These are phyloP conservation scores for Pristionchus japonicus DNA, from an alignment of 2,888 invertebrate species.

Conservation along the genomic window DNA sequence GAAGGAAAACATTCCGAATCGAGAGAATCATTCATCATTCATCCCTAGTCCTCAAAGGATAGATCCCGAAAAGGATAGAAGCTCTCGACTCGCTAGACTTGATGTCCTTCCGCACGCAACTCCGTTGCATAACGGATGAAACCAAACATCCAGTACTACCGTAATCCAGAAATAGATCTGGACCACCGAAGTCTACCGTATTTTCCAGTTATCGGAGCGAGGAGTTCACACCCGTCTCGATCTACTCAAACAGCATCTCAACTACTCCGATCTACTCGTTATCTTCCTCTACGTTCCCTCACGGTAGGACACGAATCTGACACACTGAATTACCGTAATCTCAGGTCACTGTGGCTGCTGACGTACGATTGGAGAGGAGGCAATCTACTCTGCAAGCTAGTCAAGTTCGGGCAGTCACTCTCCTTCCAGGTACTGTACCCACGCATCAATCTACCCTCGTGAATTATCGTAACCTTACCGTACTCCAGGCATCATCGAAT, in stretches of 20 bases:
- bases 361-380: conserved; percentile 75
- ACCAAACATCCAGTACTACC: conserved; percentile 9
- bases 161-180: not conserved
- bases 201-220: conserved; percentile 68
- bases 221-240: conserved; percentile 64
- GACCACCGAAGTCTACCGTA: not conserved
- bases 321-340: not conserved
- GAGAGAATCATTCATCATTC: not conserved
- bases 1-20: not conserved
- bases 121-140: not conserved
- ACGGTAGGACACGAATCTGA: conserved; percentile 27
- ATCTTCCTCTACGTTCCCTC: conserved; percentile 74
- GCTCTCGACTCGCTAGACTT: not conserved
- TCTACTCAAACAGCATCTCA: conserved; percentile 72
- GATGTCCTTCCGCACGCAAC: not conserved
- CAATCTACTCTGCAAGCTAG: conserved; percentile 70
- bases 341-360: conserved; percentile 70
- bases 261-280: conserved; percentile 74
- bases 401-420: conserved; percentile 72
- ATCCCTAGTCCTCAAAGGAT: not conserved
- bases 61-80: not conserved
- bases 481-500: conserved; percentile 71
- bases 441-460: too few species aligned
- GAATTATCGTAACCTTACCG: too few species aligned
- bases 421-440: conserved; percentile 66